Evolutionary conservation across 2,797 vertebrate genomes (phyloP), one percentile per base, ranked within the genome.

Genomic region (Anguilla pacifica): DNA sequence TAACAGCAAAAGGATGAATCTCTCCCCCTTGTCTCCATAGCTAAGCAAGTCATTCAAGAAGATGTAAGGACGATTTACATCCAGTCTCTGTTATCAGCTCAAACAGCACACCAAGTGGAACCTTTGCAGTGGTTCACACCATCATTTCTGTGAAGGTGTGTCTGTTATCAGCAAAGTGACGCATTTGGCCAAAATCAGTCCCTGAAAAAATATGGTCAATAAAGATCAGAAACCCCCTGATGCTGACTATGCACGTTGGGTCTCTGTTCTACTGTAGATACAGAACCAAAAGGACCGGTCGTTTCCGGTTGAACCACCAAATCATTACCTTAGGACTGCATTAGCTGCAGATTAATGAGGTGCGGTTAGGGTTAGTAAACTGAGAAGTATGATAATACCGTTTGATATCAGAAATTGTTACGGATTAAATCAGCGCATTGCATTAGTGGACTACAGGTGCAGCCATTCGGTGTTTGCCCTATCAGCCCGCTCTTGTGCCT

Each of bases 281-380:
- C n/a, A 59, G 83, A 35, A 59, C 17, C 49, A 6, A 84, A 61
- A 28, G 61, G 31, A 39, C 83, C 53, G 39, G 61, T 85, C 25
- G 46, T 83, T 87, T 49, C 77, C 43, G 25, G 46, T 39, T 22
- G 25, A 19, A n/a, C 57, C 13, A 11, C 61, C n/a, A 43, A 59
- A 51, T 31, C 19, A 28, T 72, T 84, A 72, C 87, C 83, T 35
- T 39, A 43, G 31, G 31, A 74, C 35, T 46, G 49, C 19, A 84
- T 84, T 70, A 72, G 64, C 19, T 67, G 51, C 83, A 28, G 28
- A 31, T 84, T 84, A 84, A 15, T 55, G n/a, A 15, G 55, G 10
- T 84, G 53, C 83, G 17, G 83, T 57, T 84, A 84, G 59, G 83
- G 59, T 84, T 84, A 84, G 57, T 84, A 84, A 35, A 35, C n/a